These are phyloP conservation scores for Caradrina clavipalpis DNA, from an alignment of 2,888 invertebrate species.

Conservation along the genomic window DNA sequence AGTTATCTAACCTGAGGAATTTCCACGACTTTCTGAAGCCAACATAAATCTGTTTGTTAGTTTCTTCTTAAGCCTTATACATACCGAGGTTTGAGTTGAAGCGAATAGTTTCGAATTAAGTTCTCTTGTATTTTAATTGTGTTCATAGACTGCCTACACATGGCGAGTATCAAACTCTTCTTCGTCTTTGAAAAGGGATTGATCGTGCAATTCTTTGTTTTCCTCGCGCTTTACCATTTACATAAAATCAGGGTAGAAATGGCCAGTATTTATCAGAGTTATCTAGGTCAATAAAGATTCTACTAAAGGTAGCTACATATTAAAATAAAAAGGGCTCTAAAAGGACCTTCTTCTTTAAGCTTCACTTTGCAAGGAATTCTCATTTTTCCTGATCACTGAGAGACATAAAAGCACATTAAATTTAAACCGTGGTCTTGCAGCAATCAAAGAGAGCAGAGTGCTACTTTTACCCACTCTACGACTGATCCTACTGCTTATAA, in stretches of 20 bases:
- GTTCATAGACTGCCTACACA: not conserved
- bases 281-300: not conserved
- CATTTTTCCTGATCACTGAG: constrained; percentile 19
- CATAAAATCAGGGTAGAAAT: too few species aligned
- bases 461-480: constrained; percentile 26
- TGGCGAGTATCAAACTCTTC: too few species aligned
- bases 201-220: too few species aligned
- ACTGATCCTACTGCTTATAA: constrained; percentile 21
- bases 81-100: constrained; percentile 3
- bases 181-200: not conserved
- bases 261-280: too few species aligned
- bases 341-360: constrained; percentile 13
- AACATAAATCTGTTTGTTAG: constrained; percentile 35
- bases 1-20: constrained; percentile 56
- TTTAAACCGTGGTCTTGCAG: constrained; percentile 16
- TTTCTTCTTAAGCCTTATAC: constrained; percentile 30
- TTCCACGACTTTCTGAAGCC: constrained; percentile 26
- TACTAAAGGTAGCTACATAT: not conserved
- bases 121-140: not conserved
- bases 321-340: constrained; percentile 3
- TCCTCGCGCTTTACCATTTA: too few species aligned
- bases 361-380: constrained; percentile 9
- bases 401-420: constrained; percentile 18
- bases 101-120: not conserved
- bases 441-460: constrained; percentile 37